A percentile compares a stretch with the other conserved stretches of the same genome.
These are phyloP conservation scores for Apamea crenata DNA, from an alignment of 2,888 invertebrate species.

Conservation along the genomic window DNA sequence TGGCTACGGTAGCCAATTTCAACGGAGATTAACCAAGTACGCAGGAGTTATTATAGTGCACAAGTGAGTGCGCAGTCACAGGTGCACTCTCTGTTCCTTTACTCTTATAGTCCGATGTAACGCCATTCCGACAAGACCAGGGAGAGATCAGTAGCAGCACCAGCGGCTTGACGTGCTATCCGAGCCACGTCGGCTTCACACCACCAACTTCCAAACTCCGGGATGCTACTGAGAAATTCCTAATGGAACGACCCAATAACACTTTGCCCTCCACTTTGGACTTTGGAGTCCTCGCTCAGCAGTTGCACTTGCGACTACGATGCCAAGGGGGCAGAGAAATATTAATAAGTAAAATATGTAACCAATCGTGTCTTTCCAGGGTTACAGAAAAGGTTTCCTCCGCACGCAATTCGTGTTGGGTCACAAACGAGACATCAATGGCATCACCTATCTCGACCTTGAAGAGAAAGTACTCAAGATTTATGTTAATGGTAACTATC, in stretches of 20 bases:
- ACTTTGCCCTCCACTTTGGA: too few relatives aligned
- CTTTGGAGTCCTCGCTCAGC: too few relatives aligned
- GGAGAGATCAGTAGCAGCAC: neutral
- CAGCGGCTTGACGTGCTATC: neutral
- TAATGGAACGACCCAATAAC: neutral
- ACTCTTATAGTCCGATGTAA: neutral
- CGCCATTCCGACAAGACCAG: neutral
- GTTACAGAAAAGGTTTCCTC: constrained; percentile 92
- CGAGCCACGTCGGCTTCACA: neutral
- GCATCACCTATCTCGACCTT: constrained; percentile 93
- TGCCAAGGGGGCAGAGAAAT: neutral
- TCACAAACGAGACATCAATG: constrained; percentile 92
- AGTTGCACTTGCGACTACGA: neutral
- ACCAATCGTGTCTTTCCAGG: constrained; percentile 78
- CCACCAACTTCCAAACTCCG: neutral
- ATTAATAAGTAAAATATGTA: neutral
- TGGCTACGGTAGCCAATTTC: neutral
- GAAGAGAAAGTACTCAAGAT: constrained; percentile 93
- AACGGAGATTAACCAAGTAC: neutral
- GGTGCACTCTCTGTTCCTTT: neutral
- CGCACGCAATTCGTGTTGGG: constrained; percentile 92
- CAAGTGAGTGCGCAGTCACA: neutral
- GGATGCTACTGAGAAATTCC: neutral
- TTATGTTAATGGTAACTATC: constrained; percentile 89
- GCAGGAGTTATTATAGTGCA: neutral